phyloP scores from a whole-genome alignment of 2,888 invertebrate genomes.

The Brachyptera putata region DNA sequence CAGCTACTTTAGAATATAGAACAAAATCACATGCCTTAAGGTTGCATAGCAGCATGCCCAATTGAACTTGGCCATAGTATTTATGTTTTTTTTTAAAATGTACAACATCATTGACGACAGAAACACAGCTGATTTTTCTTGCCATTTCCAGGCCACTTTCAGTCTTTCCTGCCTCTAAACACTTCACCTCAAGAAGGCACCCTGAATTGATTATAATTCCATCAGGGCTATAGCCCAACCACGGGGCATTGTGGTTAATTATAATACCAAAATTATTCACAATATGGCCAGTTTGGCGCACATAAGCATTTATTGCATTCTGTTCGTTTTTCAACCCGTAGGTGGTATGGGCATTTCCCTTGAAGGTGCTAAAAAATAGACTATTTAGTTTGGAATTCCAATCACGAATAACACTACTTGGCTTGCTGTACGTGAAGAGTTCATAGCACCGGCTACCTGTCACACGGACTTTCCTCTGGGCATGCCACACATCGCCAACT shows the following conservation, averaged over 20 bases:
- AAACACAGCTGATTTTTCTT: not conserved
- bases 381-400: not conserved
- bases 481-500: not conserved
- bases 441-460: not conserved
- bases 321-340: not conserved
- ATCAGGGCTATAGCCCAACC: slow-evolving; percentile 10
- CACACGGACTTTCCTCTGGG: not conserved
- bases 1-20: not conserved
- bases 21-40: not conserved
- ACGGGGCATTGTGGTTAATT: not conserved
- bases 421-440: too few species aligned
- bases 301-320: not conserved
- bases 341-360: not conserved
- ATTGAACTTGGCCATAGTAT: slow-evolving; percentile 2
- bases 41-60: not conserved
- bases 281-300: not conserved
- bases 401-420: not conserved
- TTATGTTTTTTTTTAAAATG: not conserved
- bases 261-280: not conserved
- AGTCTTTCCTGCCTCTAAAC: not conserved
- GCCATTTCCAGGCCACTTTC: not conserved
- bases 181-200: not conserved
- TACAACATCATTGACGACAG: not conserved
- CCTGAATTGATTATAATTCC: not conserved
- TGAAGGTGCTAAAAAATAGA: not conserved